Percentiles rank a stretch among this genome's conserved stretches.
phyloP scores from a whole-genome alignment of 2,797 vertebrate genomes.

The Molossus molossus region DNA sequence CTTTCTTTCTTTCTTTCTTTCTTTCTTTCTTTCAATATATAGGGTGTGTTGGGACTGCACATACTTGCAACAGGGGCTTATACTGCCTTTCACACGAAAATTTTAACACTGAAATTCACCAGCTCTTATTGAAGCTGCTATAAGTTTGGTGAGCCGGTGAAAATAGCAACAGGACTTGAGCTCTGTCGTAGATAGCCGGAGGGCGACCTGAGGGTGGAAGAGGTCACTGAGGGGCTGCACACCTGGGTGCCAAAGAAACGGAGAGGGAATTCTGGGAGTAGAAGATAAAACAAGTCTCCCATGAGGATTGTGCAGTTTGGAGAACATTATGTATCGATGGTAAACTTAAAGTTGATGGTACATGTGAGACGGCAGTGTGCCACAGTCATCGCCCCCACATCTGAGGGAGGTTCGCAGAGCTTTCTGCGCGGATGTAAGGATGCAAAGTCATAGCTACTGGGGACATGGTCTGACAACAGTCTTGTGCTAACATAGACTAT shows the following conservation, averaged over 20 bases:
- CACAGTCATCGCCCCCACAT: neutral
- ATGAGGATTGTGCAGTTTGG: neutral
- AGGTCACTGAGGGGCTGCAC: accelerated
- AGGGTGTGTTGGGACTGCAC: neutral
- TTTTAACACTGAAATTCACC: neutral
- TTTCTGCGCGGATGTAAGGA: neutral
- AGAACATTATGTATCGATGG: neutral
- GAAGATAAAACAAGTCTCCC: neutral
- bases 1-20: neutral
- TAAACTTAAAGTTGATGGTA: neutral
- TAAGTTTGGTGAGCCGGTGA: neutral
- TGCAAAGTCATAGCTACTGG: neutral
- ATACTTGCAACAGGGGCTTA: neutral
- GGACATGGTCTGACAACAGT: neutral
- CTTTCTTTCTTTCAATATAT: neutral
- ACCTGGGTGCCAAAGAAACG: neutral
- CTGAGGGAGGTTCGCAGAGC: neutral
- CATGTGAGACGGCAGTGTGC: neutral
- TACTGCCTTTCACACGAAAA: neutral
- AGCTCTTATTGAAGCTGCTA: neutral
- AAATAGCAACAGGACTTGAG: neutral
- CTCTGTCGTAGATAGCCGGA: neutral
- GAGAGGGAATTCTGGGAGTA: neutral
- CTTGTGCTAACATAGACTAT: neutral
- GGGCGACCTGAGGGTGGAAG: neutral